Conservation (phyloP, 2,113 vertebrate genomes). For the Charina bottae region DNA sequence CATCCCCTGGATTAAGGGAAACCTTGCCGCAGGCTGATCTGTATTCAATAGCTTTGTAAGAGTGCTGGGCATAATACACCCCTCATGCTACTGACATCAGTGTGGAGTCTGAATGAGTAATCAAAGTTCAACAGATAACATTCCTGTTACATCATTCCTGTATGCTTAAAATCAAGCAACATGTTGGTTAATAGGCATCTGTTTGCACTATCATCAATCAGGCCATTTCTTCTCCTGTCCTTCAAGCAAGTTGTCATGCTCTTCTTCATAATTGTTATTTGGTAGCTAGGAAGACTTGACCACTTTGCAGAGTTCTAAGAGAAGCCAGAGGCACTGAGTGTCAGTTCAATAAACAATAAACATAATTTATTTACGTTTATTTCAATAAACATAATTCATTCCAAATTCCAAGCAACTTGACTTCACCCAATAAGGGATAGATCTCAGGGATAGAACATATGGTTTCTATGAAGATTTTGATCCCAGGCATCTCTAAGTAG, state of each 20-base stretch:
- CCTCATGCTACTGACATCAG: not conserved
- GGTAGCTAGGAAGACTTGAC: not conserved
- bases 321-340: not conserved
- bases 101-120: not conserved
- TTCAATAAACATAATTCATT: not conserved
- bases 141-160: not conserved
- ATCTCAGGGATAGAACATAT: not conserved
- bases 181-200: not conserved
- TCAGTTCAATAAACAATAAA: too few relatives aligned
- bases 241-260: not conserved
- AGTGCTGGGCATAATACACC: not conserved
- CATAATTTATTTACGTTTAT: too few relatives aligned
- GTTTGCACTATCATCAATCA: not conserved
- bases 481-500: not conserved
- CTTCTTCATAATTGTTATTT: not conserved
- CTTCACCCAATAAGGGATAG: not conserved
- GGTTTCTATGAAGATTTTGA: not conserved
- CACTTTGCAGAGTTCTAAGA: not conserved
- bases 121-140: not conserved
- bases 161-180: not conserved
- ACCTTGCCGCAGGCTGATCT: not conserved
- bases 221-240: not conserved
- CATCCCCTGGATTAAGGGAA: not conserved
- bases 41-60: not conserved
- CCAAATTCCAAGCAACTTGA: not conserved